Percentiles rank a stretch among this genome's conserved stretches.
These are phyloP conservation scores for Spisula subtruncata DNA, from an alignment of 2,888 invertebrate genomes.

Conservation along the genomic window DNA sequence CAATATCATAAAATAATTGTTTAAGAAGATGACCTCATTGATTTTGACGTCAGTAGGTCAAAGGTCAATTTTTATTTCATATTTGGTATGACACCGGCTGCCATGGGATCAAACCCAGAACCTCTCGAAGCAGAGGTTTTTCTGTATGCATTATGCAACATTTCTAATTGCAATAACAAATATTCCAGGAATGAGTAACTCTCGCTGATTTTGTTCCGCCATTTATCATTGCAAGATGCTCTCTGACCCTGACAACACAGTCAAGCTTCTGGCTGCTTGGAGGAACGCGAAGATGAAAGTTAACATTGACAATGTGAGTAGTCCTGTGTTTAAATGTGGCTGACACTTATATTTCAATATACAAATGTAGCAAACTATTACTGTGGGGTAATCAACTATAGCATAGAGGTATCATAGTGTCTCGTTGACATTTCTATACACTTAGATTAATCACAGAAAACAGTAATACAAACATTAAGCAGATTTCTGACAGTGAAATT, in stretches of 20 bases:
- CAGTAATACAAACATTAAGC: background rate
- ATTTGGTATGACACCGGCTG: too few relatives aligned
- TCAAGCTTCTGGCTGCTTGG: slow-evolving; percentile 14
- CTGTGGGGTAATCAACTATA: slow-evolving; percentile 1
- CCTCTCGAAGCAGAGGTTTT: background rate
- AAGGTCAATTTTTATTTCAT: too few relatives aligned
- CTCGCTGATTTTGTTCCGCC: background rate
- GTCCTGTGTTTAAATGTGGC: background rate
- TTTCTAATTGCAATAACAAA: background rate
- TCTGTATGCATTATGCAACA: background rate
- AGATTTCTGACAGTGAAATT: slow-evolving; percentile 1
- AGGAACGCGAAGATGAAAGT: slow-evolving; percentile 1
- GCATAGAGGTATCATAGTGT: background rate
- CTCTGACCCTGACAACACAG: background rate
- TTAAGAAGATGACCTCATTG: too few relatives aligned
- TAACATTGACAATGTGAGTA: background rate
- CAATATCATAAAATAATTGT: too few relatives aligned
- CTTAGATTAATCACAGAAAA: slow-evolving; percentile 7
- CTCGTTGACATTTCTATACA: slow-evolving; percentile 1
- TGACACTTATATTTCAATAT: background rate
- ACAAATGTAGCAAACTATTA: background rate
- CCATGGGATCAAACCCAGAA: too few relatives aligned
- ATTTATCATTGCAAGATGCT: slow-evolving; percentile 8
- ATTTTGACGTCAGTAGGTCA: too few relatives aligned
- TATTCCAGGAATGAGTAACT: background rate